Conservation (phyloP, 2,113 vertebrate genomes). For the Collichthys lucidus region DNA sequence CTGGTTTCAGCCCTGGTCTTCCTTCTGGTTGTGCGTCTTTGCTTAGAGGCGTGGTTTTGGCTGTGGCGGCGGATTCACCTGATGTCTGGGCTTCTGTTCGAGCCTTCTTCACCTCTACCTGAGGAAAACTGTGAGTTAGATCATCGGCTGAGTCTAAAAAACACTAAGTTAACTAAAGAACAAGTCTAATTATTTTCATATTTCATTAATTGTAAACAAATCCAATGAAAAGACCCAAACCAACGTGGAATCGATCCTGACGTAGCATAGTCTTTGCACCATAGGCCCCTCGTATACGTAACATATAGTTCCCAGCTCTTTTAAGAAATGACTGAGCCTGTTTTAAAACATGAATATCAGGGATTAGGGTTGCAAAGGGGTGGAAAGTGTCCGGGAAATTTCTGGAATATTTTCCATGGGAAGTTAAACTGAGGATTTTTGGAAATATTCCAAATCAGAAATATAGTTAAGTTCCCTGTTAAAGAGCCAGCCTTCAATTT, state of each 20-base stretch:
- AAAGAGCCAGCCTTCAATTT: too few relatives aligned
- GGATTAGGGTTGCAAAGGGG: too few relatives aligned
- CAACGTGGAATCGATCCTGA: not conserved
- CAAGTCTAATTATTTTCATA: not conserved
- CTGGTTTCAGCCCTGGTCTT: slow-evolving; percentile 43
- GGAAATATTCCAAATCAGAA: too few relatives aligned
- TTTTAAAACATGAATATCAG: not conserved
- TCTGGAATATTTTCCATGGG: too few relatives aligned
- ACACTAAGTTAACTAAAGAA: not conserved
- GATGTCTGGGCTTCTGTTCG: slow-evolving; percentile 48
- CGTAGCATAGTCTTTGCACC: not conserved
- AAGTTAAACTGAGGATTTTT: too few relatives aligned
- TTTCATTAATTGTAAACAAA: not conserved
- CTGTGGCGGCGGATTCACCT: slow-evolving; percentile 34
- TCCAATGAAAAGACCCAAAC: not conserved
- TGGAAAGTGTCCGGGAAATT: too few relatives aligned
- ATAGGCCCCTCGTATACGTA: not conserved
- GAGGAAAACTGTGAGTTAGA: slow-evolving; percentile 24
- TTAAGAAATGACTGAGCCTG: not conserved
- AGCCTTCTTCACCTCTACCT: slow-evolving; percentile 68
- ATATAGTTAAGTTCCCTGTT: too few relatives aligned
- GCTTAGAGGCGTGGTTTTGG: slow-evolving; percentile 9
- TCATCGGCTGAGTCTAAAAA: not conserved
- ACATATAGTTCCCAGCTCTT: too few relatives aligned
- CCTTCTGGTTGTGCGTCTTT: slow-evolving; percentile 54